Evolutionary conservation across 2,797 vertebrate genomes (phyloP).

Genomic region (Scolopax bukidnonensis): DNA sequence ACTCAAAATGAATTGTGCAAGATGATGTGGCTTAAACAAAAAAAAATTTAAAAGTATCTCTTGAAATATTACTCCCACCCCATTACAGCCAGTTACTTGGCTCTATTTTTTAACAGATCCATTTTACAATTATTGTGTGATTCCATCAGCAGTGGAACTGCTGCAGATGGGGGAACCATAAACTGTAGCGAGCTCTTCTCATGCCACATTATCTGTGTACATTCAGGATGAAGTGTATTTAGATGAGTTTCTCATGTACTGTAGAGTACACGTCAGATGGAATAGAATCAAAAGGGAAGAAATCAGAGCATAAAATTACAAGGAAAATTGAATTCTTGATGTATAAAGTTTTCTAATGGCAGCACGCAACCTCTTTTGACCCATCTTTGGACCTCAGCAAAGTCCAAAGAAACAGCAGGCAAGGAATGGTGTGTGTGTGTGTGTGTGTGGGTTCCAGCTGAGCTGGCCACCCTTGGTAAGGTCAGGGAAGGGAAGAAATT

Average conservation of each 20-base stretch:
- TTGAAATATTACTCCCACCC: not conserved
- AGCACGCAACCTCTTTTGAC: not conserved
- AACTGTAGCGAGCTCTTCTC: fast-evolving
- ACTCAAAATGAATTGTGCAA: not conserved
- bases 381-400: not conserved
- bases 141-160: not conserved
- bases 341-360: not conserved
- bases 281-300: not conserved
- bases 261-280: not conserved
- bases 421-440: fast-evolving
- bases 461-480: not conserved
- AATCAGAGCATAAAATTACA: not conserved
- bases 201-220: fast-evolving
- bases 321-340: not conserved
- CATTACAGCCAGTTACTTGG: not conserved
- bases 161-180: not conserved
- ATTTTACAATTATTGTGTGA: not conserved
- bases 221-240: not conserved
- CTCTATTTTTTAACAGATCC: not conserved
- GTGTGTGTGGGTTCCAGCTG: not conserved
- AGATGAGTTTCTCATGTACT: not conserved
- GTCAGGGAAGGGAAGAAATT: not conserved
- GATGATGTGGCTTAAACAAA: not conserved
- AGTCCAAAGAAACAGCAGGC: not conserved
- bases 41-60: not conserved